phyloP scores from a whole-genome alignment of 2,113 vertebrate genomes.

The Vombatus ursinus region DNA sequence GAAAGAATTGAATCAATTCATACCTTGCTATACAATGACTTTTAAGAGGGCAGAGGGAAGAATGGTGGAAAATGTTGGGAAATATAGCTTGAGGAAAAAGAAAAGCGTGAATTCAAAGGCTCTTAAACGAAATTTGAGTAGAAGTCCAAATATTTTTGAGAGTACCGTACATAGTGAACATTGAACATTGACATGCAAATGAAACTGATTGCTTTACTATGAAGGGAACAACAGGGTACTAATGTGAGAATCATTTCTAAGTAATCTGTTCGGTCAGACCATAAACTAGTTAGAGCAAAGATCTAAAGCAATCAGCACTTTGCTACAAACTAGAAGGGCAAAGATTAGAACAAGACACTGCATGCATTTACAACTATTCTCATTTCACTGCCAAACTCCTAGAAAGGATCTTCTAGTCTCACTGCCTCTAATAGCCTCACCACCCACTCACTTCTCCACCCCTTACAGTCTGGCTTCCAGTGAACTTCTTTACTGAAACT shows the following conservation, averaged over 20 bases:
- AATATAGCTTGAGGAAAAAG: neutral
- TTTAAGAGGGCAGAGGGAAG: neutral
- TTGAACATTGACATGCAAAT: neutral
- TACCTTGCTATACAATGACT: neutral
- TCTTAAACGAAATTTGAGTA: neutral
- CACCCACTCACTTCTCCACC: neutral
- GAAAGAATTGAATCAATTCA: neutral
- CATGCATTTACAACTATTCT: neutral
- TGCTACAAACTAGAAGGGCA: neutral
- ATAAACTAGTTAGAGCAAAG: neutral
- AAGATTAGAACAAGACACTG: neutral
- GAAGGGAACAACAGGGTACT: neutral
- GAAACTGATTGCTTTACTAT: neutral
- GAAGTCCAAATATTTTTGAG: neutral
- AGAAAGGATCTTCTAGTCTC: neutral
- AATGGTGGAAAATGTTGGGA: neutral
- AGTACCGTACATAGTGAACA: neutral
- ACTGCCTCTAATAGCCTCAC: neutral
- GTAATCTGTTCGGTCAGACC: neutral
- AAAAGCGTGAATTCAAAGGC: neutral
- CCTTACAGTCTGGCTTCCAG: neutral
- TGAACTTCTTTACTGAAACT: neutral
- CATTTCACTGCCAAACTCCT: neutral
- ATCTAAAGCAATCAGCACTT: neutral
- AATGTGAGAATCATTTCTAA: neutral